Conservation (phyloP, 2,888 invertebrate genomes). For the Pammene aurita region DNA sequence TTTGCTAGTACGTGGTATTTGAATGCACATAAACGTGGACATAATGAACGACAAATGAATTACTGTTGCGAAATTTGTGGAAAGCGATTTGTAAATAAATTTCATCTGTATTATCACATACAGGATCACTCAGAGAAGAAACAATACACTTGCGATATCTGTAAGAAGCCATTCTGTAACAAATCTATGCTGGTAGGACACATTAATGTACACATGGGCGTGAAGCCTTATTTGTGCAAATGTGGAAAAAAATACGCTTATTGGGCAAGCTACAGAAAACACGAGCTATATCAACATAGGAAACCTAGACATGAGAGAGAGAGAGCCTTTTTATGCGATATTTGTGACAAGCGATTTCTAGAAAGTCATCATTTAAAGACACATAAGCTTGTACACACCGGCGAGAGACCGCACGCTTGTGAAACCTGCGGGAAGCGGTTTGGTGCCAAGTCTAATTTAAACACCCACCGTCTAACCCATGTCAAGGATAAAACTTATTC, state of each 20-base stretch:
- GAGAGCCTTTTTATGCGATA: not conserved
- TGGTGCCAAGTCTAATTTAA: no score
- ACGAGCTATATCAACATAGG: no score
- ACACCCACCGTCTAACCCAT: no score
- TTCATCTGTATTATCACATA: not conserved
- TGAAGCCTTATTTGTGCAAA: not conserved
- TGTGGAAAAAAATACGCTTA: not conserved
- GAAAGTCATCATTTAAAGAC: not conserved
- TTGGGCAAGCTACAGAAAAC: no score
- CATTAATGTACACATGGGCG: not conserved
- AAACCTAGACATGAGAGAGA: no score
- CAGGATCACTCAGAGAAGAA: not conserved
- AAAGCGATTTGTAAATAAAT: not conserved
- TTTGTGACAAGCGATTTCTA: not conserved
- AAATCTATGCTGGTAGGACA: not conserved
- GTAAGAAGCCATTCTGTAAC: not conserved
- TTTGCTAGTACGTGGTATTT: not conserved
- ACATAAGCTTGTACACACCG: not conserved
- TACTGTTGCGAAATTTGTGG: not conserved
- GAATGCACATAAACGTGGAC: not conserved
- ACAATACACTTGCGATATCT: not conserved
- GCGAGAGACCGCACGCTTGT: no score
- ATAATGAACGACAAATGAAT: not conserved
- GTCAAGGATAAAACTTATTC: no score
- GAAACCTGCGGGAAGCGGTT: no score